phyloP scores from a whole-genome alignment of 2,888 invertebrate genomes.

The Bombyx huttoni region DNA sequence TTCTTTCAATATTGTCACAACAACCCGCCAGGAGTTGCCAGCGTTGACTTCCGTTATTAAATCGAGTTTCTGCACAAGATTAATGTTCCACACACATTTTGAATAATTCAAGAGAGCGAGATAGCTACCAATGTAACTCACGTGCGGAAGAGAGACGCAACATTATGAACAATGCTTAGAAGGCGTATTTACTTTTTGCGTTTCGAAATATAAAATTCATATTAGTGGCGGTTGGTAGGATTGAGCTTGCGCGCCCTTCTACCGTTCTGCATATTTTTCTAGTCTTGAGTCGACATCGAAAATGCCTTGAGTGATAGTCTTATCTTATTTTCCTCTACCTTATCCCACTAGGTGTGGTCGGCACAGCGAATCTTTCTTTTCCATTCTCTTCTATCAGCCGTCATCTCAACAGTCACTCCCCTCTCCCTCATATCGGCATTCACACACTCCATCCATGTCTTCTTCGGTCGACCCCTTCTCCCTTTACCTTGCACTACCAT shows the following conservation, averaged over 20 bases:
- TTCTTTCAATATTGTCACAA: not conserved
- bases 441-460: no score
- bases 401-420: no score
- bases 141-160: not conserved
- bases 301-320: no score
- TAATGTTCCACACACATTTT: constrained; percentile 6
- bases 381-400: no score
- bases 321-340: no score
- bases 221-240: not conserved
- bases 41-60: constrained; percentile 7
- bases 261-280: no score
- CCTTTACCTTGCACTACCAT: no score
- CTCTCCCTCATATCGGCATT: no score
- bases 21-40: constrained; percentile 2
- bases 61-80: constrained; percentile 9
- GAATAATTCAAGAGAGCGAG: constrained; percentile 5
- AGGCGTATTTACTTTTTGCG: not conserved
- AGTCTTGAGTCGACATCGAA: no score
- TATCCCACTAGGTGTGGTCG: no score
- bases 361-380: no score
- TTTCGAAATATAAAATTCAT: not conserved
- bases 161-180: not conserved
- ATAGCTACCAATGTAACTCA: not conserved
- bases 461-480: no score
- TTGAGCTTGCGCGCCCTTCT: not conserved